phyloP scores from a whole-genome alignment of 2,888 invertebrate species.

The Philaethria dido region DNA sequence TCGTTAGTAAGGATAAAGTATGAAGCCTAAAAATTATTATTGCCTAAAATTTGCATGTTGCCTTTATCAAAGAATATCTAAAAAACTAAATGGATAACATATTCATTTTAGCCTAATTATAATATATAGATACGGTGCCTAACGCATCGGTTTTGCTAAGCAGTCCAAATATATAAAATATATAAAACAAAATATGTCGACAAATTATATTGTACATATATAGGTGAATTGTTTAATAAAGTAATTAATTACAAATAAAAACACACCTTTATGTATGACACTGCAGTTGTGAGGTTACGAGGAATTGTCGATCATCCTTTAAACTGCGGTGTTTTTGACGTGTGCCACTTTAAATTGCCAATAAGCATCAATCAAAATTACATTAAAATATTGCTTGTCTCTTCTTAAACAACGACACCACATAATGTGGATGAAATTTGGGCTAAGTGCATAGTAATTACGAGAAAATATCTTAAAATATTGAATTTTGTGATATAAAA shows the following conservation, averaged over 20 bases:
- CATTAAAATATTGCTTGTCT: constrained; percentile 27
- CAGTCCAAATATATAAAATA: no score
- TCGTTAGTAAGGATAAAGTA: no score
- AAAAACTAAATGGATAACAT: no score
- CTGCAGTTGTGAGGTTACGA: constrained; percentile 21
- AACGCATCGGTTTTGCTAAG: no score
- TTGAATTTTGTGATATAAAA: not conserved
- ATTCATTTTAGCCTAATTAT: no score
- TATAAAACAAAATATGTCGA: no score
- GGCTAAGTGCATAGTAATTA: constrained; percentile 18
- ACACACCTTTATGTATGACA: constrained; percentile 25
- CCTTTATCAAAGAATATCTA: no score
- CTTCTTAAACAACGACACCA: constrained; percentile 11
- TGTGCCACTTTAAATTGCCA: constrained; percentile 36
- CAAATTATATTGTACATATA: no score
- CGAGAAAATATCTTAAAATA: not conserved
- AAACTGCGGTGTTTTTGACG: constrained; percentile 29
- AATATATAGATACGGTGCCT: no score
- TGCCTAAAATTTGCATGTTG: no score
- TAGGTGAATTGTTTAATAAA: not conserved
- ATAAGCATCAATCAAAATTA: constrained; percentile 39
- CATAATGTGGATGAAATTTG: constrained; percentile 12
- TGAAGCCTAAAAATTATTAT: no score
- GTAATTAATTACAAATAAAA: not conserved
- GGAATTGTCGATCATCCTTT: constrained; percentile 31